Conservation (phyloP, 2,888 invertebrate genomes). For the Lepetodrilus schrolli region DNA sequence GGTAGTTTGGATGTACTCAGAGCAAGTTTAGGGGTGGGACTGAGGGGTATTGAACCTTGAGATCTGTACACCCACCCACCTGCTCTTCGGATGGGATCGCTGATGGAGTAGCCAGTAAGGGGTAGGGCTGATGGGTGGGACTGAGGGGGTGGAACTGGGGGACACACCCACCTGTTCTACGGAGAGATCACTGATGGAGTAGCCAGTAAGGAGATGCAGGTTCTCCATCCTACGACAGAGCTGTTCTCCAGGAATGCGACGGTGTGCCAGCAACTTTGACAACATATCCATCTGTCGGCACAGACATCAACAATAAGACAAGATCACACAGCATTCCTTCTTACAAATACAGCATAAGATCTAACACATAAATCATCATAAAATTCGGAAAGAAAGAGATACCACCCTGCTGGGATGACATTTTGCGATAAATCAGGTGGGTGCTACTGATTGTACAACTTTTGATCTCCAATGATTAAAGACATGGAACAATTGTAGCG, state of each 20-base stretch:
- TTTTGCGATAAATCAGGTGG: too few species aligned
- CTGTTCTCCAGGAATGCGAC: conserved; percentile 77
- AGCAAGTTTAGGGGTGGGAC: conserved; percentile 51
- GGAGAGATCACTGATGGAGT: conserved; percentile 54
- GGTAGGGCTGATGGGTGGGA: not conserved
- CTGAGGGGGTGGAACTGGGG: not conserved
- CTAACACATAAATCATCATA: too few species aligned
- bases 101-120: not conserved
- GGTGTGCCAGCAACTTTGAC: conserved; percentile 75
- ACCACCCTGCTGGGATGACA: too few species aligned
- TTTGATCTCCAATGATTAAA: too few species aligned
- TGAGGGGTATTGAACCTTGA: conserved; percentile 56
- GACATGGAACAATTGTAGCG: too few species aligned
- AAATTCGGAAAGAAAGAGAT: too few species aligned
- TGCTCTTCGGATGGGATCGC: conserved; percentile 75
- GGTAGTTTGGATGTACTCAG: conserved; percentile 52
- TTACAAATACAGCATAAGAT: too few species aligned
- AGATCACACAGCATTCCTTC: too few species aligned
- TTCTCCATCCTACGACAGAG: conserved; percentile 69
- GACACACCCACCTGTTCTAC: conserved; percentile 55
- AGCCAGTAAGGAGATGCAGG: conserved; percentile 58
- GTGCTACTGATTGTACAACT: too few species aligned
- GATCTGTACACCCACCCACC: conserved; percentile 68
- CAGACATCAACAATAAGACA: too few species aligned
- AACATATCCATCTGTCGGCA: conserved; percentile 76